These are phyloP conservation scores for Anas platyrhynchos DNA, from an alignment of 2,113 vertebrate genomes.

Conservation along the genomic window DNA sequence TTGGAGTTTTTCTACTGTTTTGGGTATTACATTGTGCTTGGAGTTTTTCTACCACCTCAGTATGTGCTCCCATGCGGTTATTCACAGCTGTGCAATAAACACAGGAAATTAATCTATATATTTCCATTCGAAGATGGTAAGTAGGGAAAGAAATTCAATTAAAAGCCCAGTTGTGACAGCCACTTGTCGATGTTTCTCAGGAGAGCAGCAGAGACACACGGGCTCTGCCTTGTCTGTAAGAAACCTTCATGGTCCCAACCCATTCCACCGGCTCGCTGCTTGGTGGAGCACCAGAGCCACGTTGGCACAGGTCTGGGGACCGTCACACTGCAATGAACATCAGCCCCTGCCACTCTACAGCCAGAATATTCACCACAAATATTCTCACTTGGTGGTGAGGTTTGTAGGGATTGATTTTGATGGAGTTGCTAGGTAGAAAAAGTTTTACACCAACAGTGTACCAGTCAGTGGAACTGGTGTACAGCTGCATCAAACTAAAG, in stretches of 20 bases:
- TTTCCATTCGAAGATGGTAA: background rate
- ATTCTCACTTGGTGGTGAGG: too few species aligned
- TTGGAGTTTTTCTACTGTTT: background rate
- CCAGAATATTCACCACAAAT: rapidly evolving
- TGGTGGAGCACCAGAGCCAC: background rate
- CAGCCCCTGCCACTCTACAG: background rate
- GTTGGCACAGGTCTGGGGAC: background rate
- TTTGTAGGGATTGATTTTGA: background rate
- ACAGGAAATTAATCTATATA: background rate
- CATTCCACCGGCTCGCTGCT: background rate
- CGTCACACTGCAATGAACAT: background rate
- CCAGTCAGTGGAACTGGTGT: background rate
- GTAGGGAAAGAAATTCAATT: background rate
- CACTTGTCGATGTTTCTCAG: background rate
- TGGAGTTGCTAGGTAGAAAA: background rate
- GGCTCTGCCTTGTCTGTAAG: background rate
- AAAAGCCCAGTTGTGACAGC: background rate
- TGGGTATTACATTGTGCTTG: background rate
- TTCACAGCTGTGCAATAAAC: background rate
- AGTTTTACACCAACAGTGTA: background rate
- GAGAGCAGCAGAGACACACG: background rate
- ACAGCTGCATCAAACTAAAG: background rate
- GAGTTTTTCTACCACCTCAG: background rate
- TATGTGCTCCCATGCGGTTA: background rate
- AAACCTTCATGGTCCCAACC: background rate